Percentiles rank a stretch among this genome's conserved stretches.
Conservation (phyloP, 2,888 invertebrate genomes). For the Drosophila maculinotata region DNA sequence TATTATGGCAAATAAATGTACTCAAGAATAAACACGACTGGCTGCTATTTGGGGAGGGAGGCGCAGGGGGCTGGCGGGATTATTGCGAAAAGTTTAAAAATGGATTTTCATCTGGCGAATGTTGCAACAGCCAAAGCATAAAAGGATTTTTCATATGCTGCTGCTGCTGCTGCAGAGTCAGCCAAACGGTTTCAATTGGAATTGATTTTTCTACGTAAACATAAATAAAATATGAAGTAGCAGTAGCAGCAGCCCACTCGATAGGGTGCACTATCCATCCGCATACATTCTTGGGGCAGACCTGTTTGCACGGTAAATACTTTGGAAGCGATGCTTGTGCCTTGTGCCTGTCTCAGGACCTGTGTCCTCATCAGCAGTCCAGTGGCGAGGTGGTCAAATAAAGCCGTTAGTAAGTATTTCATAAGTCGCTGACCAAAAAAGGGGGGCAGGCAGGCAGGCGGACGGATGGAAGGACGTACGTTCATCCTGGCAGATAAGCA, state of each 20-base stretch:
- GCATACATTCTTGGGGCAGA: background rate
- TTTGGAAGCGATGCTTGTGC: slow-evolving; percentile 50
- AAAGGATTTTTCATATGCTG: slow-evolving; percentile 70
- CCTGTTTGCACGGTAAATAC: slow-evolving; percentile 68
- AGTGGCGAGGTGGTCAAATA: slow-evolving; percentile 74
- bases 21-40: slow-evolving; percentile 68
- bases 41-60: slow-evolving; percentile 11
- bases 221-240: slow-evolving; percentile 81
- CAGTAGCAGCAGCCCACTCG: slow-evolving; percentile 15
- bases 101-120: slow-evolving; percentile 72
- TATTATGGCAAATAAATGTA: slow-evolving; percentile 83
- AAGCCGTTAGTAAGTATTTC: slow-evolving; percentile 80
- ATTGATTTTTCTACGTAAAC: slow-evolving; percentile 80
- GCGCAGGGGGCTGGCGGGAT: slow-evolving; percentile 13
- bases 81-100: slow-evolving; percentile 78
- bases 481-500: slow-evolving; percentile 73
- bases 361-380: slow-evolving; percentile 72
- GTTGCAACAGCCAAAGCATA: slow-evolving; percentile 52
- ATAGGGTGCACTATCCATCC: slow-evolving; percentile 25
- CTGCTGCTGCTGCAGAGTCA: slow-evolving; percentile 13
- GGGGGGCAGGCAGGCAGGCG: slow-evolving; percentile 6
- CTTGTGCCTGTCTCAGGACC: slow-evolving; percentile 8
- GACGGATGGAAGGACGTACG: slow-evolving; percentile 13
- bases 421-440: slow-evolving; percentile 63
- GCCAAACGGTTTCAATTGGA: slow-evolving; percentile 61